Evolutionary conservation across 2,888 invertebrate genomes (phyloP), one percentile per base, ranked within the genome.

Genomic region (Sminthurinus aureus): DNA sequence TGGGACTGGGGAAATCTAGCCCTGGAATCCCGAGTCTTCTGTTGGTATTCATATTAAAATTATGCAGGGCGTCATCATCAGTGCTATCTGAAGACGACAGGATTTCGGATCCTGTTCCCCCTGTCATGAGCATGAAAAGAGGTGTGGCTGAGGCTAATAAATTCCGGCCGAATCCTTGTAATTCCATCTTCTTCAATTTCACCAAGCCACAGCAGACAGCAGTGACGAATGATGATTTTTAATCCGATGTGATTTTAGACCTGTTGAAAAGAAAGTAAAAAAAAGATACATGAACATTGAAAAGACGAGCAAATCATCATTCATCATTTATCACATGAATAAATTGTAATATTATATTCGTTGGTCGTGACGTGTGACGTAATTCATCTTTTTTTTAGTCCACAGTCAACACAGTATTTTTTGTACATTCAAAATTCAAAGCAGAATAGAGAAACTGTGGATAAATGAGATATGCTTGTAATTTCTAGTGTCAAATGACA

Each of bases 151-250:
- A 75, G 20, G 22, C 67, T 20, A 67, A 67, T 71, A 22, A 71
- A 69, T 69, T n/a, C 20, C 20, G 69, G 1, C 58, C 24, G 11
- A 52, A 18, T 18, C 50, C 3, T 12, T n/a, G 9, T 20, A 58
- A 51, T 58, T 58, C 51, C 76, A 76, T 76, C 58, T 79, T 50
- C 24, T 15, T 22, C 75, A 51, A 18, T 50, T 75, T 75, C 73
- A 8, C 73, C 38, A 20, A 1, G 0, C 24, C 38, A 38, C 38
- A 38, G 38, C 38, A 38, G 6, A 38, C 71, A 18, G 20, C n/a
- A 71, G 22, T 71, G n/a, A n/a, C n/a, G n/a, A n/a, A n/a, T n/a
- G n/a, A n/a, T n/a, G n/a, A n/a, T n/a, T n/a, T n/a, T n/a, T n/a
- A n/a, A n/a, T n/a, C n/a, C n/a, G n/a, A n/a, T n/a, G n/a, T n/a